phyloP scores from a whole-genome alignment of 2,113 vertebrate genomes.

The Austrofundulus limnaeus region DNA sequence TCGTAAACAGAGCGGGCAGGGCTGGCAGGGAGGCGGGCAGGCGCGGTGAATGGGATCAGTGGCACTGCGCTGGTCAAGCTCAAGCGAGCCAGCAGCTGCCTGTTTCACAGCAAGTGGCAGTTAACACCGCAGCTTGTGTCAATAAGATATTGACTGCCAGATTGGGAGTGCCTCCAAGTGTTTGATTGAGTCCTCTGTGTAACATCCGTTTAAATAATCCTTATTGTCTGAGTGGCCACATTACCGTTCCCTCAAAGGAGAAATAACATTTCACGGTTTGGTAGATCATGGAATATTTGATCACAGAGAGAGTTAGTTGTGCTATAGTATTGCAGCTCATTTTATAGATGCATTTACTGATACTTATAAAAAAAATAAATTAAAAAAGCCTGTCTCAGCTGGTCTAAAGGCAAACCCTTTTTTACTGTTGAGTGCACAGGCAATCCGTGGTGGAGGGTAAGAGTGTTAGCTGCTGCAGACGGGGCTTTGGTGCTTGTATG shows the following conservation, averaged over 20 bases:
- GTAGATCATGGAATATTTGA: too few species aligned
- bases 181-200: constrained; percentile 55
- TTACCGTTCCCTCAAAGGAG: constrained; percentile 39
- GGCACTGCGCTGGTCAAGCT: constrained; percentile 66
- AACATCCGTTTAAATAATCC: constrained; percentile 65
- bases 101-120: constrained; percentile 64
- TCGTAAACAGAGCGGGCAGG: constrained; percentile 67
- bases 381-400: constrained; percentile 46
- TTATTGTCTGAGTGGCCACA: constrained; percentile 40
- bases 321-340: constrained; percentile 47
- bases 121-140: constrained; percentile 65
- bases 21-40: constrained; percentile 51
- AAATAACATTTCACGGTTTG: constrained; percentile 38
- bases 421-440: constrained; percentile 73
- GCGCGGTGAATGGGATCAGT: constrained; percentile 68
- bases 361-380: constrained; percentile 27
- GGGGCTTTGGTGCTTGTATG: constrained; percentile 64
- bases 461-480: constrained; percentile 67
- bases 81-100: constrained; percentile 63
- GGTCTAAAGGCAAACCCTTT: constrained; percentile 71
- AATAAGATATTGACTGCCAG: constrained; percentile 72
- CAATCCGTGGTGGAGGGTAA: constrained; percentile 59
- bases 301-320: constrained; percentile 1
- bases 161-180: constrained; percentile 58
- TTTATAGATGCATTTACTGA: constrained; percentile 33